Percentiles rank a stretch among this genome's conserved stretches.
Conservation (phyloP, 2,113 vertebrate genomes). For the Aythya baeri region DNA sequence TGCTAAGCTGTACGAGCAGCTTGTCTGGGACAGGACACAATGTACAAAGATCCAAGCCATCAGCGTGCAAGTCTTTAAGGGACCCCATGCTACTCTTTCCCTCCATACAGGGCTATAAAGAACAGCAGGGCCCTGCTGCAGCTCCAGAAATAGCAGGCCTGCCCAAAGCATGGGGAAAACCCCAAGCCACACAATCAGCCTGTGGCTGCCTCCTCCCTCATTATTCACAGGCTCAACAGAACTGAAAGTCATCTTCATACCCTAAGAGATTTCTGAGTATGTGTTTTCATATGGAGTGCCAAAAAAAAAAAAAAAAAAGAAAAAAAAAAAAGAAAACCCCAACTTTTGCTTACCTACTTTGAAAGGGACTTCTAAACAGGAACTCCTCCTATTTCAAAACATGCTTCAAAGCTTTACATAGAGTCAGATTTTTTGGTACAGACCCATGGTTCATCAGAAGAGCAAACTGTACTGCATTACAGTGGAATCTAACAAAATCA, state of each 20-base stretch:
- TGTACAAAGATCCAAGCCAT: rapidly evolving
- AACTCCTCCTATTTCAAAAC: background rate
- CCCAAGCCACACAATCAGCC: background rate
- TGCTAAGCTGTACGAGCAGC: background rate
- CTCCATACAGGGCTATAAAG: background rate
- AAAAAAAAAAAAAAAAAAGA: background rate
- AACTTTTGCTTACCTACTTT: background rate
- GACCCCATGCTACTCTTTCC: background rate
- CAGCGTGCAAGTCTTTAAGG: background rate
- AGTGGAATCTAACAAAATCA: background rate
- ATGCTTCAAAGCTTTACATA: background rate
- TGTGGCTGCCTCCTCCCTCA: background rate
- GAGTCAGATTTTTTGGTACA: background rate
- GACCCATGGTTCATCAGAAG: background rate
- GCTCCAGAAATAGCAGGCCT: background rate
- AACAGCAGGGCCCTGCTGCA: background rate
- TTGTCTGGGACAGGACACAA: background rate
- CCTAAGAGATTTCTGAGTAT: background rate
- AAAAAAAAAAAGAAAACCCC: too few species aligned
- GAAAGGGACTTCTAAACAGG: background rate
- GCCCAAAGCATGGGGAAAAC: background rate
- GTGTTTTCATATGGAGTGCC: background rate
- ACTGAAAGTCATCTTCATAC: background rate
- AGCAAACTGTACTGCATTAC: background rate
- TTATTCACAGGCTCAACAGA: background rate